These are phyloP conservation scores for Rhabdomys dilectus DNA, from an alignment of 2,113 vertebrate species.

Conservation along the genomic window DNA sequence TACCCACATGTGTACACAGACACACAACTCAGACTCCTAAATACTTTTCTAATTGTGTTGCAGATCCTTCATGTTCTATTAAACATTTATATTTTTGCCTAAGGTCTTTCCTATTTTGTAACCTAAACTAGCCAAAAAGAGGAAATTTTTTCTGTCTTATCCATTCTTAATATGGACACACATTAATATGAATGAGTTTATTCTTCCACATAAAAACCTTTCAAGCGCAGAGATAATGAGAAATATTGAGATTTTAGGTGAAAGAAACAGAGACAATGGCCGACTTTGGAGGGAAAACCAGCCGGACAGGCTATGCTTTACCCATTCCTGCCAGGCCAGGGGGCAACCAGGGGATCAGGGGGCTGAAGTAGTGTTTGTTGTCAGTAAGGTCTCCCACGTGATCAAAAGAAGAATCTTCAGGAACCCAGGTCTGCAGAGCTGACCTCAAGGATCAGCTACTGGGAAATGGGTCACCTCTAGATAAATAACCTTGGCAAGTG, in stretches of 20 bases:
- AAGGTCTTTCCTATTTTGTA: conserved; percentile 24
- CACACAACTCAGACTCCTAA: neutral
- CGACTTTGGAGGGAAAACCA: neutral
- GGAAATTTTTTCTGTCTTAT: neutral
- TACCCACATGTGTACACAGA: neutral
- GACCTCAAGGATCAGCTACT: conserved; percentile 8
- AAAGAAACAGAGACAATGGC: neutral
- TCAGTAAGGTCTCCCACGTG: neutral
- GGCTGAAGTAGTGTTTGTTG: neutral
- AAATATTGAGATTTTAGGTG: neutral
- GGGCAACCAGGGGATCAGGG: neutral
- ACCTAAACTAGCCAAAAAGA: neutral
- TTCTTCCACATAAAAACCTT: neutral
- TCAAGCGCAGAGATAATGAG: neutral
- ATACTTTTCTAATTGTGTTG: neutral
- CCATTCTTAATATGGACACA: neutral
- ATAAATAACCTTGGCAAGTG: neutral
- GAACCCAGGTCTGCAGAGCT: conserved; percentile 13
- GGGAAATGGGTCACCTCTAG: neutral
- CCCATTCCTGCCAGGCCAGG: neutral
- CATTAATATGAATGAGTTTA: neutral
- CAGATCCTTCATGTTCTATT: neutral
- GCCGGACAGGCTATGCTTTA: neutral
- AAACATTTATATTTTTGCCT: conserved; percentile 8
- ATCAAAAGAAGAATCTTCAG: conserved; percentile 4